These are phyloP conservation scores for Varanus komodoensis DNA, from an alignment of 2,113 vertebrate genomes.

Conservation along the genomic window DNA sequence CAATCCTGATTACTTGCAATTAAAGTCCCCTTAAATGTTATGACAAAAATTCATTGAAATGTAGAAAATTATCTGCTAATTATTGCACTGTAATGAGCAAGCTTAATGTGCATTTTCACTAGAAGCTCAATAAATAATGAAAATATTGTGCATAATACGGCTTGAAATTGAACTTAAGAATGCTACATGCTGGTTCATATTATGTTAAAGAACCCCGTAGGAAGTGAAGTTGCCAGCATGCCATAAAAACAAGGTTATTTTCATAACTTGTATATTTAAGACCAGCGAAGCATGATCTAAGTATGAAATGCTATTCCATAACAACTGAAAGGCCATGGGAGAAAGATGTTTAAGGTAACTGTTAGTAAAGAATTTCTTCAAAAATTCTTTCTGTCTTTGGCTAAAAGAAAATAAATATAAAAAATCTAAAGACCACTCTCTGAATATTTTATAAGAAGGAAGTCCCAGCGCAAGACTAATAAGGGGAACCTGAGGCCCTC, in stretches of 20 bases:
- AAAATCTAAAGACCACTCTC: background rate
- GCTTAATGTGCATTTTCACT: slow-evolving; percentile 72
- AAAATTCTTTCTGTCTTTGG: background rate
- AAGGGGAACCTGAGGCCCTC: too few relatives aligned
- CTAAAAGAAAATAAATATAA: background rate
- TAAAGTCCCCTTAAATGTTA: slow-evolving; percentile 92
- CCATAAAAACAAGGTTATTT: slow-evolving; percentile 55
- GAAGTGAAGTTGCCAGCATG: slow-evolving; percentile 47
- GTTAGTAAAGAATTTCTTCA: background rate
- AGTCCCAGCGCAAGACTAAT: background rate
- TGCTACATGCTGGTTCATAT: slow-evolving; percentile 65
- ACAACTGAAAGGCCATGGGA: background rate
- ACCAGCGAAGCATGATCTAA: slow-evolving; percentile 10
- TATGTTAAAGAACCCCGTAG: slow-evolving; percentile 55
- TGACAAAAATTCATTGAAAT: slow-evolving; percentile 85
- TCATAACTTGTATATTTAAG: slow-evolving; percentile 11
- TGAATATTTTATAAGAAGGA: background rate
- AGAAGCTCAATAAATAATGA: slow-evolving; percentile 73
- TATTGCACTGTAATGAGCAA: slow-evolving; percentile 77
- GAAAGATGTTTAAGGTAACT: too few relatives aligned
- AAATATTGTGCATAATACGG: slow-evolving; percentile 65
- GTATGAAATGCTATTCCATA: slow-evolving; percentile 41
- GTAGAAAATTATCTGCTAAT: slow-evolving; percentile 87
- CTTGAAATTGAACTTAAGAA: slow-evolving; percentile 64
- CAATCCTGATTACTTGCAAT: slow-evolving; percentile 93